Evolutionary conservation across 2,113 vertebrate species (phyloP), one percentile per base, ranked within the genome.

Genomic region (Bungarus multicinctus): DNA sequence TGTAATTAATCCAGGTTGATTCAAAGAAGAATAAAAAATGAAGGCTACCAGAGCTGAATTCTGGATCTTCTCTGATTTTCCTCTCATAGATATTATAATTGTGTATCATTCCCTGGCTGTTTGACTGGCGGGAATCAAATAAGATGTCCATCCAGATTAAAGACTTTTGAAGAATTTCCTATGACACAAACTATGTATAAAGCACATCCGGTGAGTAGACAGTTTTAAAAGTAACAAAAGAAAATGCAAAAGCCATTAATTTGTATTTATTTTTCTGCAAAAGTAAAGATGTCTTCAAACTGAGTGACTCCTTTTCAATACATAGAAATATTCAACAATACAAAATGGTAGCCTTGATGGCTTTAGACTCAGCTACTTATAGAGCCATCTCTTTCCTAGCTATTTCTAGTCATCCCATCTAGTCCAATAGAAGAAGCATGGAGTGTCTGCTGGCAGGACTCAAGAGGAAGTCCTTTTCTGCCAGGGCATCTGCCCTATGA

Each of bases 101-200:
- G 99, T 11, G 98, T 99, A 94, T 99, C 99, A 0, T 99, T 99
- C 96, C 97, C 98, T 10, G 99, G 99, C 45, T 99, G 98, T 91
- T 97, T 99, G 95, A 98, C 98, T 90, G 97, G 98, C 92, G 98
- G 97, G 89, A 97, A 98, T 43, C 98, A 98, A 58, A 98, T 98
- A 93, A 96, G 96, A 5, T 98, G 98, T 93, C 94, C 98, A 96
- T 97, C 98, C 97, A 96, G 98, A 94, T 98, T 99, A 96, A 99
- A 99, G 98, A 99, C 98, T 0, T 99, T 99, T 95, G 99, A 99
- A 89, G 99, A 99, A 96, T 97, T 98, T 92, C 98, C 99, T 89
- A 98, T 99, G 97, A 99, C 98, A 97, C 97, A 98, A 53, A 97
- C 98, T 7, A 97, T 97, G 87, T 98, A 98, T 94, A 99, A 98